phyloP scores from a whole-genome alignment of 2,888 invertebrate species.

The Meandrusa payeni region DNA sequence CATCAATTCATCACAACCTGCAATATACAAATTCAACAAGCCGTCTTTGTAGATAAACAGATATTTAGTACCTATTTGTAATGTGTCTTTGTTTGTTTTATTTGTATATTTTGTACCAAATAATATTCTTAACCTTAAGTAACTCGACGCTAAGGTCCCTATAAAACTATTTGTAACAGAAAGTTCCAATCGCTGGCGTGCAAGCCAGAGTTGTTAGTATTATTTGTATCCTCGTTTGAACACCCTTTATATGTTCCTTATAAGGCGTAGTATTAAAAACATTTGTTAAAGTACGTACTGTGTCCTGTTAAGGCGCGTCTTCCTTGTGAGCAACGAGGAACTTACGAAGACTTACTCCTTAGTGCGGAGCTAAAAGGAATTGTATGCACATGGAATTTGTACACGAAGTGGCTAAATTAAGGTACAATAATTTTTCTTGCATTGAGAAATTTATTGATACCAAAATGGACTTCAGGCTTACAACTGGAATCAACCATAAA shows the following conservation, averaged over 20 bases:
- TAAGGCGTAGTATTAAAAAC: conserved; percentile 36
- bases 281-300: conserved; percentile 29
- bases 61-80: no score
- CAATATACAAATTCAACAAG: no score
- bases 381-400: conserved; percentile 9
- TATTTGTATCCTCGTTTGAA: conserved; percentile 44
- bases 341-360: conserved; percentile 7
- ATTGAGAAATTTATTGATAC: conserved; percentile 4
- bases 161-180: conserved; percentile 16
- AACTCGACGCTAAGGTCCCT: background rate
- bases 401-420: background rate
- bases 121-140: no score
- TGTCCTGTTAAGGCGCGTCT: conserved; percentile 19
- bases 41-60: no score
- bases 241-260: conserved; percentile 41
- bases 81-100: no score
- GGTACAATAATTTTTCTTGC: conserved; percentile 4
- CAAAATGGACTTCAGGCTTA: no score
- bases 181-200: conserved; percentile 31
- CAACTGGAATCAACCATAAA: no score
- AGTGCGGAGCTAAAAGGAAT: conserved; percentile 5
- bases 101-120: no score
- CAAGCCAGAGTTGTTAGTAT: conserved; percentile 46
- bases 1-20: no score
- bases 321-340: conserved; percentile 4